Evolutionary conservation across 2,888 invertebrate species (phyloP).

Genomic region (Parnassius apollo): DNA sequence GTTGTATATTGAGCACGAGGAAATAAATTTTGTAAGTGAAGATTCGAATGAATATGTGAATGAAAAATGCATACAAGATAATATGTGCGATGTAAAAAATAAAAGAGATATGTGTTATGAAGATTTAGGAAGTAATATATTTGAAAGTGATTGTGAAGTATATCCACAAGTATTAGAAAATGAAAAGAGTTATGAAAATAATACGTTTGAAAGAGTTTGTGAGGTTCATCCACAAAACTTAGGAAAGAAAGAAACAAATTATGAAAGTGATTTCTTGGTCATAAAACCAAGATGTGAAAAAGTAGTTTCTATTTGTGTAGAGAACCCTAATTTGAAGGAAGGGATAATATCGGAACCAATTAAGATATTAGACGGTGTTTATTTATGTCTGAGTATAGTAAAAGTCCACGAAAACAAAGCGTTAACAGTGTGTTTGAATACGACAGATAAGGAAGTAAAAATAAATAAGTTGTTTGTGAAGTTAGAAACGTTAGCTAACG

Average conservation of each 20-base stretch:
- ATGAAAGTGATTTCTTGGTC: slow-evolving; percentile 6
- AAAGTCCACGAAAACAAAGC: slow-evolving; percentile 25
- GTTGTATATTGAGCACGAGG: no score
- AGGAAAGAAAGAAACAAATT: no score
- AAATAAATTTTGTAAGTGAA: no score
- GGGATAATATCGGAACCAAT: slow-evolving; percentile 5
- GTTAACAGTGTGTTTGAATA: slow-evolving; percentile 14
- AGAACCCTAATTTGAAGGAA: slow-evolving; percentile 18
- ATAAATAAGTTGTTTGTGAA: no score
- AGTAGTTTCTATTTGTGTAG: slow-evolving; percentile 19
- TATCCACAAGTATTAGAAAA: no score
- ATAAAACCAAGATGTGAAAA: slow-evolving; percentile 27
- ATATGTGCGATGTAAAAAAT: no score
- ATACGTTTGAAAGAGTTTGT: no score
- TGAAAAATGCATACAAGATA: no score
- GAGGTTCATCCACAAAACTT: no score
- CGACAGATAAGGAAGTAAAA: slow-evolving; percentile 18
- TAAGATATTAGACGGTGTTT: slow-evolving; percentile 3
- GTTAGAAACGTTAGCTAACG: neutral
- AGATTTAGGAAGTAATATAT: slow-evolving; percentile 7
- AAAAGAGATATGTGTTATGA: no score
- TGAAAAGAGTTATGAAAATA: no score
- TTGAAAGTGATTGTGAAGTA: slow-evolving; percentile 1
- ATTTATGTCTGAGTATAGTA: slow-evolving; percentile 22
- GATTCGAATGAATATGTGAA: no score